phyloP scores from a whole-genome alignment of 1,140 invertebrate genomes.

The Yoshiicerus persimilis region DNA sequence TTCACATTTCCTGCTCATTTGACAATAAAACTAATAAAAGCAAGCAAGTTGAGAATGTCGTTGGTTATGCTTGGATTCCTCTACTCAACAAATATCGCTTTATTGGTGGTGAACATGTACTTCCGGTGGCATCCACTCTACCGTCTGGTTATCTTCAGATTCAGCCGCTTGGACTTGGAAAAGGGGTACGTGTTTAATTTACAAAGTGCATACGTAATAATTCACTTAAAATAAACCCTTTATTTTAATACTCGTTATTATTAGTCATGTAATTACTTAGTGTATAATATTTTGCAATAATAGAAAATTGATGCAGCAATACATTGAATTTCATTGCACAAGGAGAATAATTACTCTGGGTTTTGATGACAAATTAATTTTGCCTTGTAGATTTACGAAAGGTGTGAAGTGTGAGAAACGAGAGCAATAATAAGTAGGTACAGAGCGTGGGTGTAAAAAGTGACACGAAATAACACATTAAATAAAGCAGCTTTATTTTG shows the following conservation, averaged over 20 bases:
- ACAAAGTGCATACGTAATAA: not conserved
- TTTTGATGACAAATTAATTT: not conserved
- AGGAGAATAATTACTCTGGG: not conserved
- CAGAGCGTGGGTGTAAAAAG: not conserved
- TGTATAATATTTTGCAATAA: no score
- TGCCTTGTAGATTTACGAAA: not conserved
- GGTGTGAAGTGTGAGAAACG: not conserved
- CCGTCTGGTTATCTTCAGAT: conserved; percentile 84
- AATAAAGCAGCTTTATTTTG: not conserved
- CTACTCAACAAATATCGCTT: conserved; percentile 52
- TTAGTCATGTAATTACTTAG: no score
- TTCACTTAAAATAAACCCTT: not conserved
- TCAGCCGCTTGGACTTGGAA: conserved; percentile 83
- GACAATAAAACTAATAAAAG: conserved; percentile 73
- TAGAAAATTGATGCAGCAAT: not conserved
- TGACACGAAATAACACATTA: not conserved
- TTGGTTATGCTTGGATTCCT: conserved; percentile 75
- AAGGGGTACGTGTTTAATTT: conserved; percentile 69
- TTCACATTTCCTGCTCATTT: conserved; percentile 74
- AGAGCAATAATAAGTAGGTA: not conserved
- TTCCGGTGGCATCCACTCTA: conserved; percentile 81
- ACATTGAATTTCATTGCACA: not conserved
- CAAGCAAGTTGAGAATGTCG: conserved; percentile 78
- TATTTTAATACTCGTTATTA: no score
- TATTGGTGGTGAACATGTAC: conserved; percentile 72